A percentile compares a stretch with the other conserved stretches of the same genome.
Evolutionary conservation across 2,797 vertebrate species (phyloP).

Genomic region (Hypotaenidia philippensis): DNA sequence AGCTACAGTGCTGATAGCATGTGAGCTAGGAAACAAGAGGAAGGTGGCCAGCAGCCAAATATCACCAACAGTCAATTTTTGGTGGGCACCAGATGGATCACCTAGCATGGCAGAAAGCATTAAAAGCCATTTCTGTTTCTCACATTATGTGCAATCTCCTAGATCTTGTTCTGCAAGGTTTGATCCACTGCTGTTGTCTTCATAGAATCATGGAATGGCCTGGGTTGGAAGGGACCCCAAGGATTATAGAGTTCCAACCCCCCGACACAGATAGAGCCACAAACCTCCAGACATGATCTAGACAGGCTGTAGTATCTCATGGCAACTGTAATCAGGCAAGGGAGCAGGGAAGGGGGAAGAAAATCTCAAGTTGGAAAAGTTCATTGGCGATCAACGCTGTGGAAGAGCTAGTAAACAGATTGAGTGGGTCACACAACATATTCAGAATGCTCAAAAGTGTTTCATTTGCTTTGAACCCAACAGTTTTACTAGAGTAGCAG

Average conservation of each 20-base stretch:
- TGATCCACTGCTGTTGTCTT: neutral
- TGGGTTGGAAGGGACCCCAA: no score
- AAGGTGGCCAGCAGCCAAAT: neutral
- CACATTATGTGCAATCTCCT: neutral
- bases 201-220: no score
- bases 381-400: neutral
- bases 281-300: no score
- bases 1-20: neutral
- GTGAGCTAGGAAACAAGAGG: neutral
- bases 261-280: no score
- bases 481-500: neutral
- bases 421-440: neutral
- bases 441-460: neutral
- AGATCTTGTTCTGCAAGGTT: neutral
- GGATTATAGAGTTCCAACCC: no score
- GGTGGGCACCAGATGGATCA: neutral
- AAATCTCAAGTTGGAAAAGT: neutral
- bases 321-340: accelerated
- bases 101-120: accelerated
- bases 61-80: neutral
- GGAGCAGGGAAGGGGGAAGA: neutral
- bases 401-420: neutral
- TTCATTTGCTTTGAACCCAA: neutral
- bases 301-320: neutral
- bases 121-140: neutral